phyloP scores from a whole-genome alignment of 1,140 invertebrate genomes.

The Aporrectodea caliginosa region DNA sequence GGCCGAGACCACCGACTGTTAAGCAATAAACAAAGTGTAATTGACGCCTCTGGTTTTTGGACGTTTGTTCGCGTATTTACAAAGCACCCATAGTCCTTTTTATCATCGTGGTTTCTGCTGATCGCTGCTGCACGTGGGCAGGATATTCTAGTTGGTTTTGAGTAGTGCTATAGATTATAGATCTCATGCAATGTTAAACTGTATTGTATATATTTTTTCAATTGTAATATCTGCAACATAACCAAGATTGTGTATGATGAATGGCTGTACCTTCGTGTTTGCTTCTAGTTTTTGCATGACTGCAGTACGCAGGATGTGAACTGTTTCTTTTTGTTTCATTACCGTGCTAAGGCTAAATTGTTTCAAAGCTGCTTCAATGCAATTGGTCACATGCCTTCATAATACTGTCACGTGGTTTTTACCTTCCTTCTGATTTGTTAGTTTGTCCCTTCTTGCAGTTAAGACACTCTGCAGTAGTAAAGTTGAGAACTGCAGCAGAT shows the following conservation, averaged over 20 bases:
- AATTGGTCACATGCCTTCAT: no score
- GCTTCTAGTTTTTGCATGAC: background rate
- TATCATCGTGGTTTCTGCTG: background rate
- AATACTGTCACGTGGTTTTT: no score
- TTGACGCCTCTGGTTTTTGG: background rate
- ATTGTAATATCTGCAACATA: background rate
- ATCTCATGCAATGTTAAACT: background rate
- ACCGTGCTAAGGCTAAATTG: no score
- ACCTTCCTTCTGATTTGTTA: no score
- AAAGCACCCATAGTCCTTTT: background rate
- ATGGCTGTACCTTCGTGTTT: background rate
- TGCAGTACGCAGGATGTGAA: no score
- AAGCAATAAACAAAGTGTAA: background rate
- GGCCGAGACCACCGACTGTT: background rate
- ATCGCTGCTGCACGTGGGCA: background rate
- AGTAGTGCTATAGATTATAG: background rate
- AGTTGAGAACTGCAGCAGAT: no score
- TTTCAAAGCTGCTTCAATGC: no score
- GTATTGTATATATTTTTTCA: constrained; percentile 4
- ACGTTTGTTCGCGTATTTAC: background rate
- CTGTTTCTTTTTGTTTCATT: no score
- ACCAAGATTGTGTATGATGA: background rate
- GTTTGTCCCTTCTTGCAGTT: no score
- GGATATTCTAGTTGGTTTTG: background rate
- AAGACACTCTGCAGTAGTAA: no score